Base-by-base conservation (phyloP, 2,888 invertebrate genomes). In the Crepidodera aurea region DNA sequence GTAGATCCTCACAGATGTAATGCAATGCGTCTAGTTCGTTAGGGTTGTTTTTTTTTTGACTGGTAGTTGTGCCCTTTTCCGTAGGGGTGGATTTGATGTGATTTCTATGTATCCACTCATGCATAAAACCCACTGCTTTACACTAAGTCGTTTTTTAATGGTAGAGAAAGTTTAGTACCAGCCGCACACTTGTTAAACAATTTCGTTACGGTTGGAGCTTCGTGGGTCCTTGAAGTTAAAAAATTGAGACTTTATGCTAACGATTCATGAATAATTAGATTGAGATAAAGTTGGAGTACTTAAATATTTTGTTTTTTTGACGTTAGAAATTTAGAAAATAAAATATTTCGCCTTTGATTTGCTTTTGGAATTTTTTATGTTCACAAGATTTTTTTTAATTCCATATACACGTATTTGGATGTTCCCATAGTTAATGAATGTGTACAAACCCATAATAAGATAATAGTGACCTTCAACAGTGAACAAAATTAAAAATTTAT, bases 1-100 rank as follows among this genome's bases (percentile, higher is more conserved):
- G 16, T n/a, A 42, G 42, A 42, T 42, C 42, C 42, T 15, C 42
- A 19, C 18, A 10, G 42, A 42, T 42, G 42, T 42, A 42, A 42
- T 42, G 42, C 42, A 42, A 42, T 42, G 42, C 42, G 42, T 42
- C 42, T 42, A 42, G 42, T 42, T 42, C 42, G 42, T 42, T 42
- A 42, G 42, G 42, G 42, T 42, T 42, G 42, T 42, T 7, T 42
- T 42, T 42, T 40, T 42, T 39, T 39, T n/a, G n/a, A 42, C 42
- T 42, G 42, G 42, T 42, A 42, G 15, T 42, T 18, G 42, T 18
- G 42, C 39, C 39, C 39, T 39, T 39, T 8, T n/a, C 39, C 12
- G 7, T 39, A 39, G 18, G 42, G 42, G 42, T 16, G 15, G 42
- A 16, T 15, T 42, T 42, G 42, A 42, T 42, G 42, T 42, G 42